A percentile compares a stretch with the other conserved stretches of the same genome.
Evolutionary conservation across 2,113 vertebrate genomes (phyloP).

Genomic region (Malaclemys terrapin): DNA sequence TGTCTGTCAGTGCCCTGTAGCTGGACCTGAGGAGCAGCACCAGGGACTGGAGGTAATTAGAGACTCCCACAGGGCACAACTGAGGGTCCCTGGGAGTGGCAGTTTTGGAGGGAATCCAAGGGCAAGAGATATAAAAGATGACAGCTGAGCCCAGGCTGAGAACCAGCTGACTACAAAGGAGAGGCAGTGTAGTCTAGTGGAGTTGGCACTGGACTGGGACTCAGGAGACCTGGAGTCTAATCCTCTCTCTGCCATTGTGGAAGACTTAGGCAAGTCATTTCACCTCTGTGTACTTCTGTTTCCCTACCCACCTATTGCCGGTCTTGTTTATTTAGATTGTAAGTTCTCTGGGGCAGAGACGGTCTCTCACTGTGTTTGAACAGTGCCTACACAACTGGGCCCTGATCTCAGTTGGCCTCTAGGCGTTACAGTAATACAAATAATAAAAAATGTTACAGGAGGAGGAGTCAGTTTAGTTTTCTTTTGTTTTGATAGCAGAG

Average conservation of each 20-base stretch:
- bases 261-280: not conserved
- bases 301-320: not conserved
- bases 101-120: not conserved
- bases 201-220: not conserved
- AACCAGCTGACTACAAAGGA: not conserved
- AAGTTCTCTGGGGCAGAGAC: not conserved
- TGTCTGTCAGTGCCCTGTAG: not conserved
- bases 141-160: not conserved
- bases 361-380: not conserved
- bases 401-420: not conserved
- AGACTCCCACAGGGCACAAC: not conserved
- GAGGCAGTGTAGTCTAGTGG: not conserved
- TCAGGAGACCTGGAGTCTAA: not conserved
- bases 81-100: not conserved
- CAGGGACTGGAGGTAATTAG: not conserved
- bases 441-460: not conserved
- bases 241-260: not conserved
- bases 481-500: not conserved
- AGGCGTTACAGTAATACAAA: not conserved
- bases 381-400: not conserved
- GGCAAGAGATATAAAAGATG: not conserved
- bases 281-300: not conserved
- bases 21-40: not conserved
- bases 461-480: not conserved
- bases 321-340: not conserved